These are phyloP conservation scores for Salarias fasciatus DNA, from an alignment of 2,797 vertebrate genomes.

Conservation along the genomic window DNA sequence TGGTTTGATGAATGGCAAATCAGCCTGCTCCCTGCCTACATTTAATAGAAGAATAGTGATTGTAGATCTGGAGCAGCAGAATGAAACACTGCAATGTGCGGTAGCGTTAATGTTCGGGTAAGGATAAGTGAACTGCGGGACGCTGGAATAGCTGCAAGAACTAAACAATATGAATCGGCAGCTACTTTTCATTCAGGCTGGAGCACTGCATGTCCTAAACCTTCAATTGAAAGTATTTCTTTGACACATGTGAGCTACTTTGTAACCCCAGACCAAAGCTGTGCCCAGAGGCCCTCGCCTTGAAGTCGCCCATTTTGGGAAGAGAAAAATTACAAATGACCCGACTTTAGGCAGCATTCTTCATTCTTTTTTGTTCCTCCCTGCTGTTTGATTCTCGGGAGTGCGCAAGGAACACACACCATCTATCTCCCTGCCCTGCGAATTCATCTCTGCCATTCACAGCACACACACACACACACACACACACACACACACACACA, in stretches of 20 bases:
- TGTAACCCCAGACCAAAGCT: no score
- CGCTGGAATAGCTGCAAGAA: not conserved
- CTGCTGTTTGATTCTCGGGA: conserved; percentile 41
- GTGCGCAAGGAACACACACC: conserved; percentile 36
- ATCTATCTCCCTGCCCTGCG: conserved; percentile 36
- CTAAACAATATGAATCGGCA: not conserved
- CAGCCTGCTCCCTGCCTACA: no score
- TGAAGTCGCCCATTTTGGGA: not conserved
- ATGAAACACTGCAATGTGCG: not conserved
- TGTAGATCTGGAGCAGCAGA: no score
- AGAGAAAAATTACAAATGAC: conserved; percentile 32
- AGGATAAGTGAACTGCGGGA: not conserved
- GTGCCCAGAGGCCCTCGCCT: no score
- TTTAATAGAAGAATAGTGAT: no score
- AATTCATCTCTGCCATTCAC: conserved; percentile 29
- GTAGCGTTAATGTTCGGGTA: not conserved
- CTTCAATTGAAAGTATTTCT: conserved; percentile 19
- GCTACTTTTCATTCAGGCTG: conserved; percentile 23
- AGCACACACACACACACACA: conserved; percentile 13
- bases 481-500: conserved; percentile 14
- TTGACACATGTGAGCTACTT: not conserved
- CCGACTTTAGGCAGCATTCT: conserved; percentile 11
- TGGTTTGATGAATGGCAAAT: no score
- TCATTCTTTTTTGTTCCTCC: conserved; percentile 15
- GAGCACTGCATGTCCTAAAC: conserved; percentile 26